Evolutionary conservation across 2,888 invertebrate genomes (phyloP).

Genomic region (Drosophila parthenogenetica): DNA sequence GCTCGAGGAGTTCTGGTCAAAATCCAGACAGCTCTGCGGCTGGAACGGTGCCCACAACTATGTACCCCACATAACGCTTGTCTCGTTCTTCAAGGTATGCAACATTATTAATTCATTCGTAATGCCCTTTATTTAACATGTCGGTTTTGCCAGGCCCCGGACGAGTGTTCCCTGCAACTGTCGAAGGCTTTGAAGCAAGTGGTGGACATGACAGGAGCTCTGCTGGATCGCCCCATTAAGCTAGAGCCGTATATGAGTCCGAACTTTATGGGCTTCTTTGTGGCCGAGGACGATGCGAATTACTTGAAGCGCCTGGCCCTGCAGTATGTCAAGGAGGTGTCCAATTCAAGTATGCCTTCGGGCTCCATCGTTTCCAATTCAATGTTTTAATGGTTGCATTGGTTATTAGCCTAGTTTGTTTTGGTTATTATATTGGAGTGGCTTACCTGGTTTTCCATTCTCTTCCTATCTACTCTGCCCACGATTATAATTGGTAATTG

Average conservation of each 20-base stretch:
- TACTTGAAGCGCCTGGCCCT: conserved; percentile 92
- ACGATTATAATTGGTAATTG: conserved; percentile 46
- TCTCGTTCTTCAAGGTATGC: conserved; percentile 93
- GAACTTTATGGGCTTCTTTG: conserved; percentile 96
- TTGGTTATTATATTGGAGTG: not conserved
- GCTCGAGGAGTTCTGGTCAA: conserved; percentile 90
- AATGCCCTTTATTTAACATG: not conserved
- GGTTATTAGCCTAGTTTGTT: conserved; percentile 1
- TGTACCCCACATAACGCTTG: conserved; percentile 95
- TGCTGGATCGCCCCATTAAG: conserved; percentile 88
- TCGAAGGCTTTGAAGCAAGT: conserved; percentile 90
- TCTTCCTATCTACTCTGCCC: conserved; percentile 39
- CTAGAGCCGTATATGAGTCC: conserved; percentile 94
- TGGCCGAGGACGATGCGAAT: conserved; percentile 92
- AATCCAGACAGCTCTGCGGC: conserved; percentile 90
- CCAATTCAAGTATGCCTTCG: conserved; percentile 88
- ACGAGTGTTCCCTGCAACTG: conserved; percentile 89
- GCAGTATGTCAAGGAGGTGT: conserved; percentile 92
- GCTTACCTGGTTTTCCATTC: conserved; percentile 14
- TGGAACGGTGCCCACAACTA: conserved; percentile 97
- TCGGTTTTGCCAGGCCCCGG: conserved; percentile 88
- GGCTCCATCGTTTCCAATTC: conserved; percentile 26
- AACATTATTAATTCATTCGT: not conserved
- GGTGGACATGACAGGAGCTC: conserved; percentile 89
- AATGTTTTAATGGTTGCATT: conserved; percentile 31